Base-by-base conservation (phyloP, 2,113 vertebrate species). In the Crotophaga sulcirostris region DNA sequence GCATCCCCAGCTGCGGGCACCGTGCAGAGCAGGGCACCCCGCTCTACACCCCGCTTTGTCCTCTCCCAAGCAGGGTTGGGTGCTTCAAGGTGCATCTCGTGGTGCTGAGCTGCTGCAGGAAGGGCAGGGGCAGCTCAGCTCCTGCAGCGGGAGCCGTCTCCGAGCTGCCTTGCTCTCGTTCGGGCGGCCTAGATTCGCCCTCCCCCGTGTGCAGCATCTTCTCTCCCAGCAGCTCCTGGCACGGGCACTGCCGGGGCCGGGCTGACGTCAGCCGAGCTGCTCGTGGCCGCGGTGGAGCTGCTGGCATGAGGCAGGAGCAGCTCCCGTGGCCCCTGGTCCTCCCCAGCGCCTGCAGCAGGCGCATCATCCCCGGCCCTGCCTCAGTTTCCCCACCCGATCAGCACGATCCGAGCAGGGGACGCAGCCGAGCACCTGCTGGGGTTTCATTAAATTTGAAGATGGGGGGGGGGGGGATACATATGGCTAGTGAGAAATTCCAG, bases 171-270 rank as follows among this genome's bases (percentile, higher is more conserved):
- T 45, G 94, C 85, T 94, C 94, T 66, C 11, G 2, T 69, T 77
- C 12, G 74, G 59, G 69, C 80, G 90, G 87, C 93, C 90, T 90
- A 92, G 89, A 90, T 94, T 88, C 33, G 4, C 49, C 74, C 83
- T 90, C 72, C 89, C 58, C 84, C 80, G 14, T 82, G 75, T 21
- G 16, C 80, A 13, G 79, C 59, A 28, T 42, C 91, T 64, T 36
- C 36, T 54, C 89, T 92, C 82, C 56, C 42, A 13, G 85, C 75
- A 44, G 67, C 38, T 90, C 87, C 64, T 24, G 17, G 87, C 76
- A 47, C 63, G 47, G 3, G 63, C 24, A 20, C 33, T 45, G 52
- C 68, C 47, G 23, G 58, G 33, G 42, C 82, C 47, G 1, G 16
- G 80, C 64, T 83, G 80, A 74, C 81, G 63, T 90, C 90, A 90